phyloP scores from a whole-genome alignment of 2,797 vertebrate species.

The Micromesistius poutassou region DNA sequence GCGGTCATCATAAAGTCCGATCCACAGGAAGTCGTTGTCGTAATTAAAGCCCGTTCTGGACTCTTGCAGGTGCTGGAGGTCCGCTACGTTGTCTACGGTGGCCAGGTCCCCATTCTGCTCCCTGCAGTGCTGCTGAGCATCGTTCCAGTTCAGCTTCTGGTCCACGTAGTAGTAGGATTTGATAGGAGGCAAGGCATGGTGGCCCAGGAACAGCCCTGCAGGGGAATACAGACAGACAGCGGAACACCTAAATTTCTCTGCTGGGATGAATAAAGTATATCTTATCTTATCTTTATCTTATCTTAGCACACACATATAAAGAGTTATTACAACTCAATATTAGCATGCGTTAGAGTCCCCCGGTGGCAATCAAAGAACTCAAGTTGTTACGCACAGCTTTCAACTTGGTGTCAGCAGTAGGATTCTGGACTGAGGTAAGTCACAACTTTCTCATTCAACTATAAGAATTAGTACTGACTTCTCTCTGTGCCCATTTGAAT shows the following conservation, averaged over 20 bases:
- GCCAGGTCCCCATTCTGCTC: conserved; percentile 44
- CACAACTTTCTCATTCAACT: too few species aligned
- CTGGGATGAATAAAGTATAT: too few species aligned
- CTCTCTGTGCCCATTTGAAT: too few species aligned
- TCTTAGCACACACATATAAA: neutral
- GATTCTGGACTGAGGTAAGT: too few species aligned
- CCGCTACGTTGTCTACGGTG: conserved; percentile 13
- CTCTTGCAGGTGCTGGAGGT: conserved; percentile 11
- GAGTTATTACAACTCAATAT: neutral
- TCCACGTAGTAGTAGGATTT: conserved; percentile 40
- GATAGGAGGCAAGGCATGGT: neutral
- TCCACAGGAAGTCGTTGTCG: conserved; percentile 25
- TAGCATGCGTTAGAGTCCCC: neutral
- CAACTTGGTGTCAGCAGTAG: too few species aligned
- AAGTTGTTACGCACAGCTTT: too few species aligned
- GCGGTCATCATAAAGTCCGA: conserved; percentile 43
- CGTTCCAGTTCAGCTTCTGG: conserved; percentile 34
- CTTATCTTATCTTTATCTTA: too few species aligned
- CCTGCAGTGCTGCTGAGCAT: conserved; percentile 54
- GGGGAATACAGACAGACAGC: neutral
- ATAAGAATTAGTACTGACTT: too few species aligned
- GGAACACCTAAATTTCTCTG: neutral
- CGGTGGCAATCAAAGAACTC: neutral
- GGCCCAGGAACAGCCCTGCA: neutral
- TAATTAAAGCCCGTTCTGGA: accelerated